A percentile compares a stretch with the other conserved stretches of the same genome.
Evolutionary conservation across 2,113 vertebrate genomes (phyloP).

Genomic region (Vanacampus margaritifer): DNA sequence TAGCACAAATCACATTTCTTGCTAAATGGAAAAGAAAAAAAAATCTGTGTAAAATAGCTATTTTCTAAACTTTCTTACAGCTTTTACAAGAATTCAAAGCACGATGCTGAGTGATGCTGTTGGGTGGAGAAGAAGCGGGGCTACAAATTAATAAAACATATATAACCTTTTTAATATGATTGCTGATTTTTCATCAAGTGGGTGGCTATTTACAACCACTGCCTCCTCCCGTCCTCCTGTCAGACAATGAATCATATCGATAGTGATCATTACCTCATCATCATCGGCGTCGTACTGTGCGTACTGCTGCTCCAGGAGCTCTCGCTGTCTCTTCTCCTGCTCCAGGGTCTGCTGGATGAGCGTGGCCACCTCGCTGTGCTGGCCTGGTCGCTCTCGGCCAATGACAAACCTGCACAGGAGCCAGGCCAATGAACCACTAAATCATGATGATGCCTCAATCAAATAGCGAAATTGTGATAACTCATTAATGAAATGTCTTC

Average conservation of each 20-base stretch:
- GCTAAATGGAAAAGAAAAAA: no score
- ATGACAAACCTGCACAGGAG: constrained; percentile 85
- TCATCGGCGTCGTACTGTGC: constrained; percentile 94
- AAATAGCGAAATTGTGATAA: not conserved
- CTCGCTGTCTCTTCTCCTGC: constrained; percentile 90
- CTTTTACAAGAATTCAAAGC: constrained; percentile 4
- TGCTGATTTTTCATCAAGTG: not conserved
- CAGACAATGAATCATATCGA: not conserved
- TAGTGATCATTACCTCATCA: constrained; percentile 81
- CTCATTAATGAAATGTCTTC: not conserved
- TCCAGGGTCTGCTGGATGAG: constrained; percentile 97
- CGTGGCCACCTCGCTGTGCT: constrained; percentile 95
- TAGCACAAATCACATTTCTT: no score
- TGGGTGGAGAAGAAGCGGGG: constrained; percentile 19
- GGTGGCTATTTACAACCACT: not conserved
- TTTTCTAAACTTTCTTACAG: not conserved
- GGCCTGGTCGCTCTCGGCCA: constrained; percentile 93
- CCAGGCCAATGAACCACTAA: not conserved
- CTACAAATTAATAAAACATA: constrained; percentile 10
- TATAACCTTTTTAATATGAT: constrained; percentile 1
- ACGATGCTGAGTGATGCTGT: constrained; percentile 51
- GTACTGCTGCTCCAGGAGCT: constrained; percentile 94
- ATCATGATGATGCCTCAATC: not conserved
- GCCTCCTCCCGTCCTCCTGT: not conserved
- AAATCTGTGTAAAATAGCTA: no score